These are phyloP conservation scores for Spilarctia lutea DNA, from an alignment of 2,888 invertebrate genomes.

Conservation along the genomic window DNA sequence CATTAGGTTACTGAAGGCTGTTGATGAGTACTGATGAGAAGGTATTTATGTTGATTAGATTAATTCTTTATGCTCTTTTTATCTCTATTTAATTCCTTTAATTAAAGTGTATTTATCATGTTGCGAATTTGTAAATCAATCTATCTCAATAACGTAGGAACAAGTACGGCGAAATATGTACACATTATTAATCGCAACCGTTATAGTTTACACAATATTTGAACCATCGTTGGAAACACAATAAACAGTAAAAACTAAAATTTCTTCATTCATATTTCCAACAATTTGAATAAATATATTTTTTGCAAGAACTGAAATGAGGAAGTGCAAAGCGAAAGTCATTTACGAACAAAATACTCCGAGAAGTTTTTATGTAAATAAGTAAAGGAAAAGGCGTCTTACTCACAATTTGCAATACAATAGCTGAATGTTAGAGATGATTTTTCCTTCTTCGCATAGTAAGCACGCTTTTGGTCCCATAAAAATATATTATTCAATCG, in stretches of 20 bases:
- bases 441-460: conserved; percentile 83
- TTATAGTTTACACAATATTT: background rate
- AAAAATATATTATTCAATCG: conserved; percentile 85
- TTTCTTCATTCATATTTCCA: conserved; percentile 32
- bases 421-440: conserved; percentile 81
- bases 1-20: no score
- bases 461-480: conserved; percentile 79
- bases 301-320: conserved; percentile 53
- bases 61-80: background rate
- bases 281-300: conserved; percentile 49
- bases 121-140: no score
- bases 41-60: no score
- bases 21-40: background rate
- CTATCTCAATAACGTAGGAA: background rate
- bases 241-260: conserved; percentile 12
- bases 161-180: background rate
- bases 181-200: background rate
- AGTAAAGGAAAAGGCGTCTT: conserved; percentile 77
- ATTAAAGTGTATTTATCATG: background rate
- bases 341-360: conserved; percentile 77
- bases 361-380: conserved; percentile 82
- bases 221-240: background rate
- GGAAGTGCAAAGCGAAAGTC: conserved; percentile 76
- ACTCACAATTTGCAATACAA: conserved; percentile 85
- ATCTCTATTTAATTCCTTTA: background rate